Base-by-base conservation (phyloP, 2,797 vertebrate species). In the Gadopsis marmoratus region DNA sequence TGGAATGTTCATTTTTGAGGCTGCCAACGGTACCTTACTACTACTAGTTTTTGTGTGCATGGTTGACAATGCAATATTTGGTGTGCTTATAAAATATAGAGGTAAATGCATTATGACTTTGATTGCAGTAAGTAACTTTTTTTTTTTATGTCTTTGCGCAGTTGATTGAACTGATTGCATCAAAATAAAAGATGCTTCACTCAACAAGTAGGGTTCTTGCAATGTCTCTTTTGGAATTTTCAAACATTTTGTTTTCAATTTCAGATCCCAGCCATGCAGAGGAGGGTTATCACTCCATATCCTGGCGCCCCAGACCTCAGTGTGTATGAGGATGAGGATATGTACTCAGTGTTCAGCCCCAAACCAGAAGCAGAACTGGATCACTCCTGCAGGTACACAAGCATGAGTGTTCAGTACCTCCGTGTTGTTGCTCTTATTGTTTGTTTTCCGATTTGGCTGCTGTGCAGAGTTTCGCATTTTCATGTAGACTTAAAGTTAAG, bases 201-300 rank as follows among this genome's bases (percentile, higher is more conserved):
- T 31, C 14, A 54, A 14, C 21, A n/a, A 48, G 3, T n/a, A 6
- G 2, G 14, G n/a, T 21, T 39, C 26, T 56, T 10, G 13, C 6
- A 19, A 7, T 1, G 9, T 48, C 3, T 51, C 1, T 31, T 47
- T 4, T 23, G 21, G 14, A 31, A 1, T 45, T 29, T 37, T 37
- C 14, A 47, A 3, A 39, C 16, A 9, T 35, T 41, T 29, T 67
- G 8, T 43, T 14, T 60, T 72, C 55, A 43, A 80, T 71, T 88
- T 37, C 73, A 99, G 98, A 97, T 99, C 91, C 97, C 97, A 62
- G 97, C 97, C 73, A 99, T 99, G 98, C 95, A 97, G 77, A 97
- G 94, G 82, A 96, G 98, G 80, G 59, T 98, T 53, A 98, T 99
- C 88, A 99, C 98, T 17, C 98, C 98, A 0, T 97, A 97, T 87